Evolutionary conservation across 92 coral and sea anemone genomes (phyloP).

Genomic region (Zoanthus sociatus): DNA sequence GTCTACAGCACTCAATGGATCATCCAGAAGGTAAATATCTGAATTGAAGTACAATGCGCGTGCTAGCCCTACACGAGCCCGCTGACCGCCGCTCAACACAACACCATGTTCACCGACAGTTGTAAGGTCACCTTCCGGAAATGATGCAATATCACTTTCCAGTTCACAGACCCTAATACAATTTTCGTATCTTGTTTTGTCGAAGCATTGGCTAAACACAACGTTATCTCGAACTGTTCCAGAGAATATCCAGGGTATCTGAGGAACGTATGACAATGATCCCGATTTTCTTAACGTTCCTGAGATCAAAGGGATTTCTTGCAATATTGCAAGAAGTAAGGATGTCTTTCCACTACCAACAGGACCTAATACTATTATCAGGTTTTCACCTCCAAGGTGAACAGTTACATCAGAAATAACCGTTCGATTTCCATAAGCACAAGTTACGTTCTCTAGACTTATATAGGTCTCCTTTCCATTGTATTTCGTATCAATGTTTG

Average conservation of each 20-base stretch:
- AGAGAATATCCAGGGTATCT: constrained; percentile 16
- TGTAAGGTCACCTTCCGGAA: constrained; percentile 4
- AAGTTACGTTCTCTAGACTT: not conserved
- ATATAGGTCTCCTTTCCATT: not conserved
- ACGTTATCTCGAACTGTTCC: constrained; percentile 14
- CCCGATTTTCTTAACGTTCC: not conserved
- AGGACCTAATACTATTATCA: constrained; percentile 7
- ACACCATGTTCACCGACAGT: constrained; percentile 11
- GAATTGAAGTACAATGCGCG: constrained; percentile 3
- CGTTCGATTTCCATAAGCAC: not conserved
- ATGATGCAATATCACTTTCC: not conserved
- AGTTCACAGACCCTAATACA: not conserved
- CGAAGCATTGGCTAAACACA: not conserved
- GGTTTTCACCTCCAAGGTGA: not conserved
- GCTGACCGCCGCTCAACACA: constrained; percentile 6
- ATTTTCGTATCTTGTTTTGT: not conserved
- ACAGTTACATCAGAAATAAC: not conserved
- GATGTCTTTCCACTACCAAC: constrained; percentile 12
- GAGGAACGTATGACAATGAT: not conserved
- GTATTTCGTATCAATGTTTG: not conserved
- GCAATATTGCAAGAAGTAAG: constrained; percentile 2
- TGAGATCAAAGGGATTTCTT: constrained; percentile 1
- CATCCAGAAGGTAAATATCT: constrained; percentile 2
- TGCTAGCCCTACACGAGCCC: constrained; percentile 14
- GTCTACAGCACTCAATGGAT: constrained; percentile 3